A percentile compares a stretch with the other conserved stretches of the same genome.
These are phyloP conservation scores for Camponotus vicinus DNA, from an alignment of 1,140 invertebrate species.

Conservation along the genomic window DNA sequence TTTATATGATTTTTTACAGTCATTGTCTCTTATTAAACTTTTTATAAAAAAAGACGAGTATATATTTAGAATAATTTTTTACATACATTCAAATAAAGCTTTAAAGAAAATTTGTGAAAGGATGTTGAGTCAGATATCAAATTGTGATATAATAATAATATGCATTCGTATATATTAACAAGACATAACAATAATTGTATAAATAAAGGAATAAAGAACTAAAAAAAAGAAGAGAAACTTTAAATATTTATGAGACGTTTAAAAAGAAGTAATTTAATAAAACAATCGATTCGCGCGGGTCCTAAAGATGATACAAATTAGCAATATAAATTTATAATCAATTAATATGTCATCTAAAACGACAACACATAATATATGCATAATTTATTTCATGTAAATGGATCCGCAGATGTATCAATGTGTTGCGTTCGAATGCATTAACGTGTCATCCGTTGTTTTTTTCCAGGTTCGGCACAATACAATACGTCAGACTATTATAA, in stretches of 20 bases:
- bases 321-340: neutral
- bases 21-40: no score
- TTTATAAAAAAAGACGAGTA: neutral
- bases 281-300: neutral
- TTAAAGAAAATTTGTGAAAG: neutral
- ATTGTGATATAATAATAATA: neutral
- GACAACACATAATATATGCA: neutral
- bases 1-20: neutral
- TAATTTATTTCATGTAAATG: neutral
- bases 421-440: slow-evolving; percentile 45
- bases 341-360: neutral
- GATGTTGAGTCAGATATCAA: neutral
- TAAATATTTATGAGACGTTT: neutral
- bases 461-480: slow-evolving; percentile 71
- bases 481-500: slow-evolving; percentile 77
- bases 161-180: neutral
- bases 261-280: neutral
- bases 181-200: slow-evolving; percentile 4
- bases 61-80: neutral
- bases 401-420: neutral
- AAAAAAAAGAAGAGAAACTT: neutral
- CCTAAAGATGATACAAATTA: neutral
- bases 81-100: neutral
- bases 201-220: neutral
- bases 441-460: slow-evolving; percentile 67